Conservation (phyloP, 2,113 vertebrate species). For the Oryzias javanicus region DNA sequence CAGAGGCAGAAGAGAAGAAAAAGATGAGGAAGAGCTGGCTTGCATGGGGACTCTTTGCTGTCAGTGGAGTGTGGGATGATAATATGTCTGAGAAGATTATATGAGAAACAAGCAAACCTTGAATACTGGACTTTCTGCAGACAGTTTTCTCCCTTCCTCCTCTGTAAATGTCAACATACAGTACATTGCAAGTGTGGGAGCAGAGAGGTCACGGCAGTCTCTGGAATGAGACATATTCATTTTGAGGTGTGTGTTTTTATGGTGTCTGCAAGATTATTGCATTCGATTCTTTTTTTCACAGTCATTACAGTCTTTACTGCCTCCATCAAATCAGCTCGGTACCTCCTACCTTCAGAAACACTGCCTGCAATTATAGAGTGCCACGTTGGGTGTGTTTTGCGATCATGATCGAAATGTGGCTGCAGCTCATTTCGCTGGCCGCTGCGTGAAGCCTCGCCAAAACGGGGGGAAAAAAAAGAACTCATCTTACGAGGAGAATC, state of each 20-base stretch:
- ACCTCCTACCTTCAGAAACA: conserved; percentile 51
- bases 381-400: conserved; percentile 42
- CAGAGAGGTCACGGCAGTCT: conserved; percentile 28
- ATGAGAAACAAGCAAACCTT: conserved; percentile 39
- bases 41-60: conserved; percentile 20
- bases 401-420: conserved; percentile 39
- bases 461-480: neutral
- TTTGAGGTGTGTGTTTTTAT: conserved; percentile 52
- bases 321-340: conserved; percentile 48
- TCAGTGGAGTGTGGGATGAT: conserved; percentile 28
- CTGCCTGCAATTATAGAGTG: conserved; percentile 53
- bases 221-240: conserved; percentile 45
- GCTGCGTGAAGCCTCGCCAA: conserved; percentile 37
- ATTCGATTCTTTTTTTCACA: conserved; percentile 44
- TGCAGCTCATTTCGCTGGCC: conserved; percentile 10
- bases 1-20: conserved; percentile 21
- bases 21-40: conserved; percentile 16
- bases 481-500: conserved; percentile 13
- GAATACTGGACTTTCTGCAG: conserved; percentile 18
- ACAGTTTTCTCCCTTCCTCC: conserved; percentile 16
- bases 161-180: conserved; percentile 41
- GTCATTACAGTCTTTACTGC: conserved; percentile 57
- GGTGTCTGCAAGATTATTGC: conserved; percentile 44
- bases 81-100: conserved; percentile 44
- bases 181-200: conserved; percentile 15